These are phyloP conservation scores for Axis porcinus DNA, from an alignment of 2,113 vertebrate species.

Conservation along the genomic window DNA sequence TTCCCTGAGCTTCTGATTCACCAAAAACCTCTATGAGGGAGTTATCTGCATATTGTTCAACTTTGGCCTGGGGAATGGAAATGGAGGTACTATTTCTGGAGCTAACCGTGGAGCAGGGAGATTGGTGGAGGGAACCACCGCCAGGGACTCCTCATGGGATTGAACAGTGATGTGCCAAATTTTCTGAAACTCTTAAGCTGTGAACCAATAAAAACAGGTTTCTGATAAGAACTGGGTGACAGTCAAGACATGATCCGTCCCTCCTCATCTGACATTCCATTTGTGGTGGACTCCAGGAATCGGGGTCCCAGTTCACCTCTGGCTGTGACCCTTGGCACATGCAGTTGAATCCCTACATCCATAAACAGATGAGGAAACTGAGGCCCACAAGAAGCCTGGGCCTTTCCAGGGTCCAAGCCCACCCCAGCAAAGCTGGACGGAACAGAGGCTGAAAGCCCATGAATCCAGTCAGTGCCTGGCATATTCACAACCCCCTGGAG, in stretches of 20 bases:
- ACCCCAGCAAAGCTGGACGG: not conserved
- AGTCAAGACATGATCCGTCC: not conserved
- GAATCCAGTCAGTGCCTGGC: not conserved
- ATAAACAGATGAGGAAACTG: not conserved
- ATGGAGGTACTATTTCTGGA: not conserved
- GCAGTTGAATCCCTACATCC: not conserved
- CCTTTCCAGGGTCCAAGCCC: not conserved
- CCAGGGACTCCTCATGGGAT: not conserved
- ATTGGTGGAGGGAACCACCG: not conserved
- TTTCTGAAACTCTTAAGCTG: not conserved
- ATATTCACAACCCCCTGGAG: not conserved
- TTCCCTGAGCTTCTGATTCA: fast-evolving
- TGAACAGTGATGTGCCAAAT: not conserved
- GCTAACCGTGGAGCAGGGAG: not conserved
- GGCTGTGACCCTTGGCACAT: not conserved
- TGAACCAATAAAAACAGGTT: not conserved
- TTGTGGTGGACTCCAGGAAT: not conserved
- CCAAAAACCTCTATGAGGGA: not conserved
- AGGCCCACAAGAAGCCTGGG: not conserved
- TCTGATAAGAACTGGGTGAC: not conserved
- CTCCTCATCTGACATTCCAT: no score
- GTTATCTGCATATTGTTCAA: not conserved
- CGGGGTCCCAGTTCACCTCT: not conserved
- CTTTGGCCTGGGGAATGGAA: not conserved
- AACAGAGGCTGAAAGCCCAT: not conserved